Percentiles rank a stretch among this genome's conserved stretches.
These are phyloP conservation scores for Corythornis madagascariensis DNA, from an alignment of 2,113 vertebrate genomes.

Conservation along the genomic window DNA sequence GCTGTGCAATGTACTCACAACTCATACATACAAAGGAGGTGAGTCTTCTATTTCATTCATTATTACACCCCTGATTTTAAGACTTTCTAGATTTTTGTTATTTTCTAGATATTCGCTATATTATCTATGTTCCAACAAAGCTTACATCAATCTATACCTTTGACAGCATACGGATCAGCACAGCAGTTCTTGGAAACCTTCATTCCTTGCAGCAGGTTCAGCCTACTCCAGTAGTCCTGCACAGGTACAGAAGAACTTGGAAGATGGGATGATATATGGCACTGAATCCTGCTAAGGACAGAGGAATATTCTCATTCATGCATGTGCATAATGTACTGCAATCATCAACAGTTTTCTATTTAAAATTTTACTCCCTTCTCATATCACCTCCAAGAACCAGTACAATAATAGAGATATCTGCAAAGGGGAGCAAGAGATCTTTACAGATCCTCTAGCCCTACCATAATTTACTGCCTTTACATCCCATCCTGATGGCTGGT, in stretches of 20 bases:
- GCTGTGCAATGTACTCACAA: neutral
- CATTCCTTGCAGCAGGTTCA: neutral
- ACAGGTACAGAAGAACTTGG: fast-evolving
- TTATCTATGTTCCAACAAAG: neutral
- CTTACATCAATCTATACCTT: neutral
- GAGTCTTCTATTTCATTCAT: neutral
- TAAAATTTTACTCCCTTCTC: neutral
- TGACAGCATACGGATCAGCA: neutral
- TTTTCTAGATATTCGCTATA: neutral
- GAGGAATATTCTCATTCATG: neutral
- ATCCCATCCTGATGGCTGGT: constrained; percentile 8
- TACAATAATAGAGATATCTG: constrained; percentile 45
- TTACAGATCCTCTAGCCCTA: neutral
- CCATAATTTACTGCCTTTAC: constrained; percentile 23
- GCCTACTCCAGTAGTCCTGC: neutral
- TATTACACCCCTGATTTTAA: neutral
- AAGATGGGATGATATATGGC: neutral
- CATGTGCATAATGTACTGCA: neutral
- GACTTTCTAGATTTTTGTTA: neutral
- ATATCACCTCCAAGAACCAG: neutral
- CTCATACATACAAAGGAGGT: neutral
- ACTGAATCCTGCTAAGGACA: neutral
- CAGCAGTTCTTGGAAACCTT: neutral
- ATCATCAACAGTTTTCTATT: neutral
- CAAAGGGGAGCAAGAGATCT: neutral